Evolutionary conservation across 2,888 invertebrate genomes (phyloP).

Genomic region (Vandiemenella viatica): DNA sequence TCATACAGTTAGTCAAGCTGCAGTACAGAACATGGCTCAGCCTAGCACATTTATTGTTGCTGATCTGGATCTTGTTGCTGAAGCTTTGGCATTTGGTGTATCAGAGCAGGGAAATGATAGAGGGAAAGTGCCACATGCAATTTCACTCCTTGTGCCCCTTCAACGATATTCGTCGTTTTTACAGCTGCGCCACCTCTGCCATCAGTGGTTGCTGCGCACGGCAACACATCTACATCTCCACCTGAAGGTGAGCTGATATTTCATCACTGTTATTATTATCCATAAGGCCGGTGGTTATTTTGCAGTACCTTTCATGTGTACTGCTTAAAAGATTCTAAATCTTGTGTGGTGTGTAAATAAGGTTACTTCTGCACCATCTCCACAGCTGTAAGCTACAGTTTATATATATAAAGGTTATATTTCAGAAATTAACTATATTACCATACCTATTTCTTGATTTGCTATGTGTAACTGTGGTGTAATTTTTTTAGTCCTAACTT

Average conservation of each 20-base stretch:
- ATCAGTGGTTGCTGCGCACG: constrained; percentile 15
- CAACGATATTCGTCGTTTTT: constrained; percentile 13
- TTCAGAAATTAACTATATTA: no score
- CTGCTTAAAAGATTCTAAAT: no score
- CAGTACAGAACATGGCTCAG: not conserved
- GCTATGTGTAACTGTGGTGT: no score
- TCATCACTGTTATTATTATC: not conserved
- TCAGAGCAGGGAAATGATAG: constrained; percentile 5
- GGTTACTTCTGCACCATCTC: no score
- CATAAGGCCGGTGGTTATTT: no score
- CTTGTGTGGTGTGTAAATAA: no score
- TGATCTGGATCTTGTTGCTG: constrained; percentile 17
- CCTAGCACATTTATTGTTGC: constrained; percentile 16
- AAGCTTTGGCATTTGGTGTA: constrained; percentile 14
- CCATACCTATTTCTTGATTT: no score
- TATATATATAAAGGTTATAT: no score
- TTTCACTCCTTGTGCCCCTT: constrained; percentile 14
- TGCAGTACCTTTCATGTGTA: no score
- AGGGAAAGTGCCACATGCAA: constrained; percentile 12
- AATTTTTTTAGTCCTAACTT: no score
- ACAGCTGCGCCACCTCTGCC: constrained; percentile 11
- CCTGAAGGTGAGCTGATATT: constrained; percentile 3
- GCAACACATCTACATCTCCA: constrained; percentile 8
- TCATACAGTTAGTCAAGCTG: constrained; percentile 16
- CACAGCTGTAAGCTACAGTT: no score